Percentiles rank a stretch among this genome's conserved stretches.
These are phyloP conservation scores for Apistogramma diplotaenia DNA, from an alignment of 2,113 vertebrate species.

Conservation along the genomic window DNA sequence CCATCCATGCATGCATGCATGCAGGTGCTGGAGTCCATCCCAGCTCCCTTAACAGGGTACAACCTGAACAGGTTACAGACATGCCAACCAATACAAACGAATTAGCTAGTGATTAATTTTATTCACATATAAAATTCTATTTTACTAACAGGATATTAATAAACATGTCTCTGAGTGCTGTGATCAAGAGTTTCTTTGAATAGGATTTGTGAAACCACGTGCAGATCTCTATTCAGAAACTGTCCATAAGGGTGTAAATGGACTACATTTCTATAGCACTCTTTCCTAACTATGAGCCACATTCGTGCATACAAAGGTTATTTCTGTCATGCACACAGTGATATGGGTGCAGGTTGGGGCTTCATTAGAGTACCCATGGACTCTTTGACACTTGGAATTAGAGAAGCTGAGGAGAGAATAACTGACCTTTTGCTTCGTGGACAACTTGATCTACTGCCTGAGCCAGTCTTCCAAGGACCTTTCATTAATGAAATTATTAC, in stretches of 20 bases:
- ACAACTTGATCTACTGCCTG: no score
- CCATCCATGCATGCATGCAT: neutral
- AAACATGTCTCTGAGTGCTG: neutral
- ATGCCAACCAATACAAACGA: neutral
- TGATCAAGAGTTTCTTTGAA: neutral
- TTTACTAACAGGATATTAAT: neutral
- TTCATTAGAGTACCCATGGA: no score
- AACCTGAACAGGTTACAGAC: neutral
- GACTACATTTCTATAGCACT: neutral
- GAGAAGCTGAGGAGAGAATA: no score
- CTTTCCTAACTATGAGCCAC: neutral
- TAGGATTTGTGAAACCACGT: neutral
- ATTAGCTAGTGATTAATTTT: neutral
- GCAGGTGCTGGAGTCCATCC: neutral
- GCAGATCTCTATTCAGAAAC: neutral
- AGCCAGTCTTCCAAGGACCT: no score
- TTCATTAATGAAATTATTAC: no score
- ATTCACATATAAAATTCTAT: neutral
- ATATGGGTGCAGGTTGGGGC: no score
- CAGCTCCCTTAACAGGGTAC: neutral
- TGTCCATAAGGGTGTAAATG: neutral
- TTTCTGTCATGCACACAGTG: neutral
- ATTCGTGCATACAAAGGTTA: no score
- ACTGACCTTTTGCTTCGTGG: no score
- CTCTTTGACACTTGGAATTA: no score